phyloP scores from a whole-genome alignment of 2,888 invertebrate genomes.

The Agrilus biguttatus region DNA sequence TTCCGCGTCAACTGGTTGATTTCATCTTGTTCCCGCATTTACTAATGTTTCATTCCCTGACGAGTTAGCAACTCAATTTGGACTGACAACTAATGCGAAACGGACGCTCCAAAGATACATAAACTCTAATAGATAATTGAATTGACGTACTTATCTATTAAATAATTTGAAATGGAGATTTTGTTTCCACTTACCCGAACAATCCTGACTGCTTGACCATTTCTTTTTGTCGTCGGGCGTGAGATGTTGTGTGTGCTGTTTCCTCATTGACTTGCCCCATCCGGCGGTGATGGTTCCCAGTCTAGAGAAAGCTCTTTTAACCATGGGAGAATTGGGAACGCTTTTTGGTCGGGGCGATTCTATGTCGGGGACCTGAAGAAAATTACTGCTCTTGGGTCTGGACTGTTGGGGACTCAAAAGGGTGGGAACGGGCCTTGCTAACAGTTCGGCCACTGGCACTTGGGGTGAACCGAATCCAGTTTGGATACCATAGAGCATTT shows the following conservation, averaged over 20 bases:
- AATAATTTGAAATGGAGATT: too few species aligned
- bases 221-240: conserved; percentile 85
- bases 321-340: conserved; percentile 88
- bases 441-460: conserved; percentile 78
- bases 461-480: conserved; percentile 88
- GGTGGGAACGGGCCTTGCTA: conserved; percentile 75
- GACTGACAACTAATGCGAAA: too few species aligned
- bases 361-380: conserved; percentile 80
- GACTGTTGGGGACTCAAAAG: conserved; percentile 75
- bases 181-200: conserved; percentile 55
- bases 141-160: too few species aligned
- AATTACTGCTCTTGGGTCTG: conserved; percentile 79
- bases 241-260: conserved; percentile 66
- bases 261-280: conserved; percentile 78
- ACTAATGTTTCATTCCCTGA: too few species aligned
- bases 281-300: conserved; percentile 81
- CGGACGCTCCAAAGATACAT: too few species aligned
- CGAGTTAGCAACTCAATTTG: too few species aligned
- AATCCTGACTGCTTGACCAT: conserved; percentile 77
- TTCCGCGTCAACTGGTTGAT: too few species aligned
- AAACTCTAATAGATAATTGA: too few species aligned
- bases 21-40: too few species aligned
- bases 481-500: conserved; percentile 90
- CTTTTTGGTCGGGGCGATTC: conserved; percentile 83
- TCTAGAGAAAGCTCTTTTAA: conserved; percentile 81